These are phyloP conservation scores for Furcula furcula DNA, from an alignment of 2,888 invertebrate species.

Conservation along the genomic window DNA sequence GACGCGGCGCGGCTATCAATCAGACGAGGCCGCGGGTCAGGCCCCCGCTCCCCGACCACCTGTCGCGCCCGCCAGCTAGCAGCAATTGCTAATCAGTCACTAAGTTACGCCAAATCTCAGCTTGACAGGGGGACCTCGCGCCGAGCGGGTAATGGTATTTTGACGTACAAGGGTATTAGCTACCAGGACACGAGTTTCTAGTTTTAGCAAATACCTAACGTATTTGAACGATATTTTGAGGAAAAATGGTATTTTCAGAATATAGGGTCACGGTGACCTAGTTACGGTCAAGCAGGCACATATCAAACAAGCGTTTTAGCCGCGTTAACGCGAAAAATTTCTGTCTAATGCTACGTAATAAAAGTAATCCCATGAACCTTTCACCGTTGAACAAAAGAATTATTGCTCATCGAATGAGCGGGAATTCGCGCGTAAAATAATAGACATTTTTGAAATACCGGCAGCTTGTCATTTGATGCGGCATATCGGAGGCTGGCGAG, in stretches of 20 bases:
- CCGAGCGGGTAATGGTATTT: slow-evolving; percentile 63
- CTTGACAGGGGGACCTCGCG: slow-evolving; percentile 55
- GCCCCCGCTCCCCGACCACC: slow-evolving; percentile 62
- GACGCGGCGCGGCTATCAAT: slow-evolving; percentile 61
- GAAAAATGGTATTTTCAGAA: too few relatives aligned
- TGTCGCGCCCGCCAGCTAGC: slow-evolving; percentile 71
- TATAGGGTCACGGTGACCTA: too few relatives aligned
- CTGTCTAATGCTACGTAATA: slow-evolving; percentile 41
- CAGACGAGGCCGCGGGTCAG: slow-evolving; percentile 66
- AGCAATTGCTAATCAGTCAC: slow-evolving; percentile 80
- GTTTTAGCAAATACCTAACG: too few relatives aligned
- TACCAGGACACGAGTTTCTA: slow-evolving; percentile 41
- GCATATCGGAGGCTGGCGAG: slow-evolving; percentile 59
- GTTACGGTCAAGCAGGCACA: too few relatives aligned
- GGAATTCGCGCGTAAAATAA: slow-evolving; percentile 67
- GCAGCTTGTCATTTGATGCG: slow-evolving; percentile 68
- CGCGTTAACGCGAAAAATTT: slow-evolving; percentile 19
- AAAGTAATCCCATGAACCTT: slow-evolving; percentile 57
- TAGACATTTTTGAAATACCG: slow-evolving; percentile 73
- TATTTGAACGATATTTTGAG: too few relatives aligned
- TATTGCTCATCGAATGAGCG: slow-evolving; percentile 61
- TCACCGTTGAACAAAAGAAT: slow-evolving; percentile 60
- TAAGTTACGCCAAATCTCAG: slow-evolving; percentile 76
- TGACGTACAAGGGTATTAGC: slow-evolving; percentile 67
- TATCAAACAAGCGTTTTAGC: too few relatives aligned